Evolutionary conservation across 2,113 vertebrate species (phyloP), one percentile per base, ranked within the genome.

Genomic region (Barnardius zonarius): DNA sequence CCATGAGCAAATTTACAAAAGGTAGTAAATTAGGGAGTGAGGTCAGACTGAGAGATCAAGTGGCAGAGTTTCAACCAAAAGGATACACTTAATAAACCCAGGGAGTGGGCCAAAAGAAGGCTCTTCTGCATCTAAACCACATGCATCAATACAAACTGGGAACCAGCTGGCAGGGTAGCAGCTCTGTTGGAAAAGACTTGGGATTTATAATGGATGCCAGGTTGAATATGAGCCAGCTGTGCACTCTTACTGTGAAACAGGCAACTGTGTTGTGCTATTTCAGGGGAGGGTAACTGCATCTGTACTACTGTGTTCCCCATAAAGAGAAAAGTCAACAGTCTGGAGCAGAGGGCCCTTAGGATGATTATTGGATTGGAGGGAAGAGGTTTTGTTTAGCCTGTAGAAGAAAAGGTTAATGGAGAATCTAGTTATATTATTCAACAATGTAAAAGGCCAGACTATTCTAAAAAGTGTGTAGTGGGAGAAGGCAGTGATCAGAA

Each of bases 181-280:
- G 48, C n/a, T 51, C 23, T 46, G 18, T 52, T 85, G 63, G 54
- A 70, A 85, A 92, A 23, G 9, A 19, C 10, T 13, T 70, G 31
- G 39, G 57, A 35, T 62, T 62, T 73, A 22, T 22, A 39, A 25
- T 9, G 48, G 35, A 33, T 55, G 46, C 51, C 37, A 46, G 6
- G 18, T 7, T 63, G 66, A 63, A 35, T 41, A 31, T 30, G 16
- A 86, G 48, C 37, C 76, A 35, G 13, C 41, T 55, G 17, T 31
- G 55, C 14, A 43, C 12, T 69, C 28, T 61, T 25, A 31, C 52
- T 85, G 31, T 55, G 46, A 67, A 49, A 57, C 23, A 57, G 13
- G 43, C 31, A 72, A 61, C 19, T 0, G 0, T 49, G 39, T 9
- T 23, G 17, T 39, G 24, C 24, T 31, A 0, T 43, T 69, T 48